phyloP scores from a whole-genome alignment of 2,888 invertebrate genomes.

The Drosophila histrio region DNA sequence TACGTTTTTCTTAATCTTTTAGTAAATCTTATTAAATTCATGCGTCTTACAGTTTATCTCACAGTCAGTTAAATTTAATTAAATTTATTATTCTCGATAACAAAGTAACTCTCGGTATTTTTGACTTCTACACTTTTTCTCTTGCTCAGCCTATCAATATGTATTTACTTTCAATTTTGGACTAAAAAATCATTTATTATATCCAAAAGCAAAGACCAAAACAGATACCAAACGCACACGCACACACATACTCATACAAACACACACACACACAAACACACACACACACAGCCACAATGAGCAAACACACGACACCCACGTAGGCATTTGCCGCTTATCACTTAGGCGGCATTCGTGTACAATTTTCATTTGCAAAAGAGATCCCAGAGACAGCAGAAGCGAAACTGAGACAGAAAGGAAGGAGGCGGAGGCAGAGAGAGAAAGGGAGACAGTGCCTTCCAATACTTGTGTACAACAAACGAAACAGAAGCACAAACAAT shows the following conservation, averaged over 20 bases:
- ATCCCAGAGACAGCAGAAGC: background rate
- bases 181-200: slow-evolving; percentile 70
- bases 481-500: slow-evolving; percentile 57
- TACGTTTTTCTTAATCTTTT: no score
- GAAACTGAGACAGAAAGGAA: background rate
- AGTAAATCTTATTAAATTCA: background rate
- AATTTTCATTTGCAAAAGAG: slow-evolving; percentile 68
- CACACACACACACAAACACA: slow-evolving; percentile 5
- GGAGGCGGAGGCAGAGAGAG: background rate
- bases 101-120: background rate
- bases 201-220: slow-evolving; percentile 36
- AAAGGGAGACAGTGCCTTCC: slow-evolving; percentile 15
- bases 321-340: slow-evolving; percentile 60
- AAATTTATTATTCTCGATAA: background rate
- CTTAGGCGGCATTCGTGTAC: slow-evolving; percentile 66
- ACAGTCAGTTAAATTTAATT: background rate
- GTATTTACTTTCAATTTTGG: slow-evolving; percentile 73
- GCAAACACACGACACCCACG: slow-evolving; percentile 35
- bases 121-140: background rate
- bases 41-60: background rate
- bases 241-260: background rate
- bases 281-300: slow-evolving; percentile 1
- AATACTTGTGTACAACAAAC: slow-evolving; percentile 39
- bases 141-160: slow-evolving; percentile 50
- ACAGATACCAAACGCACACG: slow-evolving; percentile 12